phyloP scores from a whole-genome alignment of 2,797 vertebrate genomes.

The Cyclopterus lumpus region DNA sequence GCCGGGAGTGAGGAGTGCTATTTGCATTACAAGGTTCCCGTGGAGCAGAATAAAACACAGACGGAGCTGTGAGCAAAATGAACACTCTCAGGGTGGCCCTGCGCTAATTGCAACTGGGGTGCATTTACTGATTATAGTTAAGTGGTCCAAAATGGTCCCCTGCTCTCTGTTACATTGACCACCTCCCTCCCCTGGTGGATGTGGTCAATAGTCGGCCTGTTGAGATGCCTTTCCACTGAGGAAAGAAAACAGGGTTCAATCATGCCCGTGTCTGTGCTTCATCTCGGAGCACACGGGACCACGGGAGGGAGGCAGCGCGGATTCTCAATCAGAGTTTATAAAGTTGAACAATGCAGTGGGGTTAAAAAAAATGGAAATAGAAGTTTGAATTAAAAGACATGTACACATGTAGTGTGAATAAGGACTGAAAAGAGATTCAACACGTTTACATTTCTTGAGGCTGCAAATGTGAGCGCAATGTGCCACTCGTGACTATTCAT shows the following conservation, averaged over 20 bases:
- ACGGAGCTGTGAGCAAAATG: constrained; percentile 64
- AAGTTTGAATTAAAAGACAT: constrained; percentile 1
- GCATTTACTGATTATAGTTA: constrained; percentile 83
- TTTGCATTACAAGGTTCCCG: constrained; percentile 75
- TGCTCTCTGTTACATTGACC: constrained; percentile 79
- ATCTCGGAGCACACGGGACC: constrained; percentile 19
- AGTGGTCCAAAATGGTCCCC: constrained; percentile 81
- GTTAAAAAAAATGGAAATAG: neutral
- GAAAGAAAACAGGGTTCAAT: constrained; percentile 58
- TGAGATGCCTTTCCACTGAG: constrained; percentile 78
- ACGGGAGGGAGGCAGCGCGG: constrained; percentile 5
- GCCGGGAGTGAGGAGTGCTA: constrained; percentile 53
- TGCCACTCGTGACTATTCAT: constrained; percentile 61
- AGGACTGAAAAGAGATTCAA: constrained; percentile 15
- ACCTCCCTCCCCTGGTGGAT: constrained; percentile 69
- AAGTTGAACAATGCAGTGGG: constrained; percentile 32
- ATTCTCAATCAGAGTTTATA: constrained; percentile 48
- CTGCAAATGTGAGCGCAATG: neutral
- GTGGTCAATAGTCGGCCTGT: constrained; percentile 77
- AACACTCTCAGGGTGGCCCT: constrained; percentile 76
- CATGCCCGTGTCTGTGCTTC: constrained; percentile 40
- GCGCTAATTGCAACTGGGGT: constrained; percentile 77
- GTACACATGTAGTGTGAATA: neutral
- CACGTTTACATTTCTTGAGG: constrained; percentile 1
- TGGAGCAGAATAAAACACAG: constrained; percentile 67